phyloP scores from a whole-genome alignment of 2,113 vertebrate genomes.

The Embiotoca jacksoni region DNA sequence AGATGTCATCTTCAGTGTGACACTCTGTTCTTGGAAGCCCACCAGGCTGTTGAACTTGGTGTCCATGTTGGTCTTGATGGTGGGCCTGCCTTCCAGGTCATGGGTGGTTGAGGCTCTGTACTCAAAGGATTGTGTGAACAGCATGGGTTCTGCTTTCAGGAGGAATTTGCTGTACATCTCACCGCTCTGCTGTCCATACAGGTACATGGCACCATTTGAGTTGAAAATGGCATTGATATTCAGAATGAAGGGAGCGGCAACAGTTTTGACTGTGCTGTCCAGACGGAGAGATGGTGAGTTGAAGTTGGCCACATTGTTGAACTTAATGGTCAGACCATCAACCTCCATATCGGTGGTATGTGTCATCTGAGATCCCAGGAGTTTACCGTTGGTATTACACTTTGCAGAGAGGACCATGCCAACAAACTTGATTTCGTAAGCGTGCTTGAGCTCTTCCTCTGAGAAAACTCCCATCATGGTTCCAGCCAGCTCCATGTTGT shows the following conservation, averaged over 20 bases:
- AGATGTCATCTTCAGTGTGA: constrained; percentile 86
- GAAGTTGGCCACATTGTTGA: constrained; percentile 84
- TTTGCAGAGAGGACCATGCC: constrained; percentile 85
- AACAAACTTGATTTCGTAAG: constrained; percentile 85
- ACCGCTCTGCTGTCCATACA: constrained; percentile 87
- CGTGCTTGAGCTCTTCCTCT: constrained; percentile 88
- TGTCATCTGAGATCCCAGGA: constrained; percentile 83
- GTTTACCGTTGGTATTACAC: constrained; percentile 87
- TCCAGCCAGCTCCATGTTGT: constrained; percentile 86
- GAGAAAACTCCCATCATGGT: constrained; percentile 83
- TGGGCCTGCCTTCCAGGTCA: constrained; percentile 64
- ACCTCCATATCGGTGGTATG: constrained; percentile 86
- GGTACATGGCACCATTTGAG: constrained; percentile 83
- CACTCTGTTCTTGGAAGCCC: constrained; percentile 87
- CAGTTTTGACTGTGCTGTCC: constrained; percentile 84
- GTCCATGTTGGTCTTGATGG: constrained; percentile 82
- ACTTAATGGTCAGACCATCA: constrained; percentile 84
- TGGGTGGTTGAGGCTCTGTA: constrained; percentile 88
- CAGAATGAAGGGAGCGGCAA: constrained; percentile 85
- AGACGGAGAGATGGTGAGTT: constrained; percentile 87
- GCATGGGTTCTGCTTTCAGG: constrained; percentile 88
- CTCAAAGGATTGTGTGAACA: constrained; percentile 88
- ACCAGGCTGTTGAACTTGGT: constrained; percentile 85
- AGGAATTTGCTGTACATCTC: constrained; percentile 91
- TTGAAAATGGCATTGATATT: constrained; percentile 85